Evolutionary conservation across 1,140 invertebrate genomes (phyloP).

Genomic region (Aphis craccivora): DNA sequence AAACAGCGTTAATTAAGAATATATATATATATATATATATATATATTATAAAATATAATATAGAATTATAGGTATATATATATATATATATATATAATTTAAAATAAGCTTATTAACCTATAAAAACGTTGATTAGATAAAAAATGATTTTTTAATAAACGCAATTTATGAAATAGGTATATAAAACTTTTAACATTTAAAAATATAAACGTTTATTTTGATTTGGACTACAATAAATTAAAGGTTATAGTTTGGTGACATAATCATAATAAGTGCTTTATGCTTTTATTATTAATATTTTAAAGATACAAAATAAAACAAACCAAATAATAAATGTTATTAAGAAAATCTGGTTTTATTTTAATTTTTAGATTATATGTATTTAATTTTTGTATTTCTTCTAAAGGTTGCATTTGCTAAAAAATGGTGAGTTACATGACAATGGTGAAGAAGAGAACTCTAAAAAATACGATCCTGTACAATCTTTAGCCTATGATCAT

Average conservation of each 20-base stretch:
- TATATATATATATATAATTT: too few species aligned
- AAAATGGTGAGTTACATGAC: background rate
- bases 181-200: too few species aligned
- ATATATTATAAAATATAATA: too few species aligned
- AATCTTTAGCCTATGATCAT: constrained; percentile 83
- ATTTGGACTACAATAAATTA: background rate
- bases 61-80: too few species aligned
- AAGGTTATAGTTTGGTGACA: background rate
- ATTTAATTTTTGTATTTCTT: background rate
- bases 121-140: too few species aligned
- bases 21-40: too few species aligned
- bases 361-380: background rate
- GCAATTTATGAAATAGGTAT: too few species aligned
- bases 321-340: background rate
- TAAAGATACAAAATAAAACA: background rate
- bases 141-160: too few species aligned
- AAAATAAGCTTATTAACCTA: too few species aligned
- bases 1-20: too few species aligned
- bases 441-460: background rate
- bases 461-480: constrained; percentile 70
- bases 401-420: constrained; percentile 2
- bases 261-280: background rate
- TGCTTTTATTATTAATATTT: background rate
- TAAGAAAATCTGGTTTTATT: background rate
- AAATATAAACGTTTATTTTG: background rate